These are phyloP conservation scores for Ptilonorhynchus violaceus DNA, from an alignment of 2,113 vertebrate species.

Conservation along the genomic window DNA sequence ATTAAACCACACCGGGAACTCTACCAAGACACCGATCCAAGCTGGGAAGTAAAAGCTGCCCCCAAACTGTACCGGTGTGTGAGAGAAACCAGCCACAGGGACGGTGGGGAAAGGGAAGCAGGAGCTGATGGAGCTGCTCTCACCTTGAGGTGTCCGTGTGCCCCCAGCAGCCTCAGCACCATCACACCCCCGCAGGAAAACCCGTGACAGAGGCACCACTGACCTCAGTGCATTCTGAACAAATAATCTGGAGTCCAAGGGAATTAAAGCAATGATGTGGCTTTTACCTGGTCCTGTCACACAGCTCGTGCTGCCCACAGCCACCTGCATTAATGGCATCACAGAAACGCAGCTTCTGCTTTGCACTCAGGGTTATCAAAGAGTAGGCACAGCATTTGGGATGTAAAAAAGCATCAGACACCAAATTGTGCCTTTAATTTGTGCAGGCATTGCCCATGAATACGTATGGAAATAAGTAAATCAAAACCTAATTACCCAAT, in stretches of 20 bases:
- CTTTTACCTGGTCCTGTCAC: not conserved
- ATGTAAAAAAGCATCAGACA: not conserved
- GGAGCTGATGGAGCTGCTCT: not conserved
- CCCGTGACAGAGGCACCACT: not conserved
- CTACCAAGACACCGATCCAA: not conserved
- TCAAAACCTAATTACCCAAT: not conserved
- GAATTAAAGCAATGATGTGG: not conserved
- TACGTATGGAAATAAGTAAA: not conserved
- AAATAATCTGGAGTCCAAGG: not conserved
- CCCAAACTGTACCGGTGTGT: not conserved
- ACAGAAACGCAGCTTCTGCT: not conserved
- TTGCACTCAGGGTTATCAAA: not conserved
- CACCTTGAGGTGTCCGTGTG: not conserved
- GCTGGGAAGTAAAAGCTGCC: too few relatives aligned
- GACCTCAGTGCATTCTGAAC: not conserved
- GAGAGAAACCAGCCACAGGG: not conserved
- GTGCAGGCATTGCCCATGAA: not conserved
- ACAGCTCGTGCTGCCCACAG: not conserved
- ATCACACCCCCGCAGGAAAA: not conserved
- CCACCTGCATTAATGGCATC: not conserved
- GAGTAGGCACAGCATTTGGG: not conserved
- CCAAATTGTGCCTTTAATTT: not conserved
- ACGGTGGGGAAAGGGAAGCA: not conserved
- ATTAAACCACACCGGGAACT: not conserved
- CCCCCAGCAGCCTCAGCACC: not conserved